phyloP scores from a whole-genome alignment of 2,888 invertebrate genomes.

The Euzophera pinguis region DNA sequence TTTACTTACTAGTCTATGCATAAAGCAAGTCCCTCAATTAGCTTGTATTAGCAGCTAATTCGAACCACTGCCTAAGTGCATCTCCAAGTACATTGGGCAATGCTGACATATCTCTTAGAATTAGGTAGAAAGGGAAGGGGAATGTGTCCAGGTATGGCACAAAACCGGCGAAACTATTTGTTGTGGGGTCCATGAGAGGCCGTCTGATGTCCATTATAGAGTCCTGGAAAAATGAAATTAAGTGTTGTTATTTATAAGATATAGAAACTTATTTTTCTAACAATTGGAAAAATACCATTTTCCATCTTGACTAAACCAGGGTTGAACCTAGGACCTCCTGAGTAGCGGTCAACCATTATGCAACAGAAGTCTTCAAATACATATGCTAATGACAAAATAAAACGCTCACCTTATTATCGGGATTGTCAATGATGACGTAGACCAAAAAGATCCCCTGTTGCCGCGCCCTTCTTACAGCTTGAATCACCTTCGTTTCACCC shows the following conservation, averaged over 20 bases:
- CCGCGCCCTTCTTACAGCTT: slow-evolving; percentile 89
- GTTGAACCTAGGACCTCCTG: no score
- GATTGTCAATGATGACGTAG: slow-evolving; percentile 97
- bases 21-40: slow-evolving; percentile 21
- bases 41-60: slow-evolving; percentile 87
- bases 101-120: slow-evolving; percentile 92
- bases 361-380: neutral
- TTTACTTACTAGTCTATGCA: no score
- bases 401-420: slow-evolving; percentile 87
- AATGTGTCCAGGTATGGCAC: slow-evolving; percentile 95
- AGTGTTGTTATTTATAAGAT: no score
- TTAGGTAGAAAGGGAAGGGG: slow-evolving; percentile 98
- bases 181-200: slow-evolving; percentile 87
- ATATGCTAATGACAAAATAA: neutral
- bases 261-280: no score
- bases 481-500: slow-evolving; percentile 86
- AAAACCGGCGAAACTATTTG: slow-evolving; percentile 81
- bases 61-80: slow-evolving; percentile 99
- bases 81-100: slow-evolving; percentile 96
- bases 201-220: slow-evolving; percentile 94
- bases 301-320: no score
- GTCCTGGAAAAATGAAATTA: slow-evolving; percentile 77
- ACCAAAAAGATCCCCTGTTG: slow-evolving; percentile 94
- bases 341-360: no score
- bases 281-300: no score